Conservation (phyloP, 2,888 invertebrate genomes). For the Sepioteuthis lessoniana region DNA sequence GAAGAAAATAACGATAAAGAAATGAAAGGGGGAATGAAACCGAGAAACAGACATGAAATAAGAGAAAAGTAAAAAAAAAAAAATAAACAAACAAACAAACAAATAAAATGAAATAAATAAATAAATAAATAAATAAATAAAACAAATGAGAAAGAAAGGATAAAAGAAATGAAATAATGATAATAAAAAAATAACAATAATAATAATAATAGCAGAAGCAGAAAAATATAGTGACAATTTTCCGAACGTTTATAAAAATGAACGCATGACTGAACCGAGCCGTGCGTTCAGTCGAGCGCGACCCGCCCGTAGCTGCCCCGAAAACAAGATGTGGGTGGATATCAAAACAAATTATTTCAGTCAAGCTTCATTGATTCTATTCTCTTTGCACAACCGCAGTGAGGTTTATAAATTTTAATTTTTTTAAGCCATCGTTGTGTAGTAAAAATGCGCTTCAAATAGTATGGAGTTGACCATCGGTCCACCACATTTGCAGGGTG, state of each 20-base stretch:
- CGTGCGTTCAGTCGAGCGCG: not conserved
- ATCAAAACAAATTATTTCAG: slow-evolving; percentile 1
- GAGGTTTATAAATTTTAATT: not conserved
- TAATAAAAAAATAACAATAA: not conserved
- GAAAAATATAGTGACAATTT: not conserved
- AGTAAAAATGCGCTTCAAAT: not conserved
- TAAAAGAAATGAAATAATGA: not conserved
- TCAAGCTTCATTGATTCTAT: not conserved
- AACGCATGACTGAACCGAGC: not conserved
- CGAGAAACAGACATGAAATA: not conserved
- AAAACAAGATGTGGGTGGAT: slow-evolving; percentile 1
- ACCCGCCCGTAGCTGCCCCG: not conserved
- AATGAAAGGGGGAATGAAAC: not conserved
- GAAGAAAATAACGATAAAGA: not conserved
- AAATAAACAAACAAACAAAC: too few species aligned
- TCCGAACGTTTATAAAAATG: not conserved
- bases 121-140: too few species aligned
- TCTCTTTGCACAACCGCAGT: not conserved
- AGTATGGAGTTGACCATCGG: not conserved
- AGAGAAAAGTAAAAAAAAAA: not conserved
- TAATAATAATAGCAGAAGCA: not conserved
- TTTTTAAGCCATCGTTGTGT: not conserved
- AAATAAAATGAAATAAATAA: not conserved
- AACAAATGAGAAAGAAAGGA: not conserved
- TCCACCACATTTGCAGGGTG: too few species aligned